These are phyloP conservation scores for Plodia interpunctella DNA, from an alignment of 1,140 invertebrate species.

Conservation along the genomic window DNA sequence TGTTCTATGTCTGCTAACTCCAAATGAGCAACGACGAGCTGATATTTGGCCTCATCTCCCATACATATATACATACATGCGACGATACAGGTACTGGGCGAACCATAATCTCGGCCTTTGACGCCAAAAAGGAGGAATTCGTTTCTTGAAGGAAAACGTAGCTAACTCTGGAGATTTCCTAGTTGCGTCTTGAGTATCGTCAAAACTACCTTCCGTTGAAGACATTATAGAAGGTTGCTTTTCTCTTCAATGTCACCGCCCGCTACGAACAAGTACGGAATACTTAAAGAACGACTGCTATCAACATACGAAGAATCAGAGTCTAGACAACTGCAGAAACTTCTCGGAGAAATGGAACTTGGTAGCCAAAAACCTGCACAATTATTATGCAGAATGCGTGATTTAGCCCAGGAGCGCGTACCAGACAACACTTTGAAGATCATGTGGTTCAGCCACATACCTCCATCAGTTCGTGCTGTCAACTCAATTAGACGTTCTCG, in stretches of 20 bases:
- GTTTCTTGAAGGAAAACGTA: too few relatives aligned
- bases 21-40: neutral
- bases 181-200: too few relatives aligned
- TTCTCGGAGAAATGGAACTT: slow-evolving; percentile 18
- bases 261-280: neutral
- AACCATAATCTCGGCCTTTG: neutral
- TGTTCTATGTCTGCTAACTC: neutral
- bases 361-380: slow-evolving; percentile 23
- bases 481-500: slow-evolving; percentile 17
- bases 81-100: neutral
- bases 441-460: slow-evolving; percentile 20
- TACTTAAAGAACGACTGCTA: neutral
- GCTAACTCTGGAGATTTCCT: too few relatives aligned
- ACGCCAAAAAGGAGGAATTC: too few relatives aligned
- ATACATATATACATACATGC: too few relatives aligned
- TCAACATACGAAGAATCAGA: neutral
- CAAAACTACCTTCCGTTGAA: too few relatives aligned
- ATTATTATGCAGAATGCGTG: slow-evolving; percentile 21
- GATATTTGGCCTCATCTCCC: neutral
- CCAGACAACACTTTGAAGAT: slow-evolving; percentile 17
- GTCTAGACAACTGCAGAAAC: slow-evolving; percentile 10
- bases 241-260: too few relatives aligned
- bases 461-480: slow-evolving; percentile 19
- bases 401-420: slow-evolving; percentile 15
- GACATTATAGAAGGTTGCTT: too few relatives aligned